Percentiles rank a stretch among this genome's conserved stretches.
Evolutionary conservation across 2,797 vertebrate genomes (phyloP).

Genomic region (Sebastiscus tertius): DNA sequence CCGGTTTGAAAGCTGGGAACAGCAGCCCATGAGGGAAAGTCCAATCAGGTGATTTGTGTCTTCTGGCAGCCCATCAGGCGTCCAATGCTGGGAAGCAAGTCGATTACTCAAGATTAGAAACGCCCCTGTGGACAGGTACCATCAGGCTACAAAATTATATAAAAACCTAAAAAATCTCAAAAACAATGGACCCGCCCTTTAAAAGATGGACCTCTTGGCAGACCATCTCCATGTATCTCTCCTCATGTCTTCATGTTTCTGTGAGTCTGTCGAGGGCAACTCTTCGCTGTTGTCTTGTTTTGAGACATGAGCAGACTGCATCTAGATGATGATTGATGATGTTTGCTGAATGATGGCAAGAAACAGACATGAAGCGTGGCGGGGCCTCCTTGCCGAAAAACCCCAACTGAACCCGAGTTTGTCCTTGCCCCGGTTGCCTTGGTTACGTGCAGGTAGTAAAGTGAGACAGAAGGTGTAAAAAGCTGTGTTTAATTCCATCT

Average conservation of each 20-base stretch:
- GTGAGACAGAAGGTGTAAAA: slow-evolving; percentile 70
- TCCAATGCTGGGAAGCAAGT: too few relatives aligned
- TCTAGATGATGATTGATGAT: slow-evolving; percentile 64
- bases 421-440: slow-evolving; percentile 72
- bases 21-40: rapidly evolving
- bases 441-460: slow-evolving; percentile 70
- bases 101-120: too few relatives aligned
- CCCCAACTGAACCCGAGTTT: slow-evolving; percentile 39
- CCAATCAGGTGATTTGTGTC: too few relatives aligned
- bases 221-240: slow-evolving; percentile 12
- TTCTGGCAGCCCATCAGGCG: too few relatives aligned
- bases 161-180: too few relatives aligned
- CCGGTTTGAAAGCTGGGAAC: too few relatives aligned
- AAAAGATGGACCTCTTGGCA: slow-evolving; percentile 37
- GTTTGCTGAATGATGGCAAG: slow-evolving; percentile 44
- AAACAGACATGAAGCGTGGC: slow-evolving; percentile 17
- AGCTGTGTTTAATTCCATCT: slow-evolving; percentile 73
- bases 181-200: background rate
- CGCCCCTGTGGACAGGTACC: too few relatives aligned
- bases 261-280: slow-evolving; percentile 26
- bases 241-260: slow-evolving; percentile 39
- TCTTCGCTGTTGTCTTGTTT: slow-evolving; percentile 30
- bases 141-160: too few relatives aligned
- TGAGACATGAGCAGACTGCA: slow-evolving; percentile 34
- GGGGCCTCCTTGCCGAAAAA: slow-evolving; percentile 2